A percentile compares a stretch with the other conserved stretches of the same genome.
These are phyloP conservation scores for silkworm (Bombyx mori) DNA, from an alignment of 1,140 invertebrate species.

Conservation along the genomic window DNA sequence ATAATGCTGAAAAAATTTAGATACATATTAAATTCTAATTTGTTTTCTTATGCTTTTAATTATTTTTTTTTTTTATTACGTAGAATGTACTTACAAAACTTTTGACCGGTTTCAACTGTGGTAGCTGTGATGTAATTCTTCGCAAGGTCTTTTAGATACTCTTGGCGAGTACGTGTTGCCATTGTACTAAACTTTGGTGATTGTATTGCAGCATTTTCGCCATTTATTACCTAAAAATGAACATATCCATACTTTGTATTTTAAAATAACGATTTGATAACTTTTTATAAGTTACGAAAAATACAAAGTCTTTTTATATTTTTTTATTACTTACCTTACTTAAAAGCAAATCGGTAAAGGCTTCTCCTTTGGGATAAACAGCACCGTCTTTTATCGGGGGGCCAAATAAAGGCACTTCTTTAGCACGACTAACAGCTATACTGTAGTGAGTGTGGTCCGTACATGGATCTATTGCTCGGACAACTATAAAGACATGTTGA, in stretches of 20 bases:
- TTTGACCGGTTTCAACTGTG: conserved; percentile 87
- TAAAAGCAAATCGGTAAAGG: conserved; percentile 93
- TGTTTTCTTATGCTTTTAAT: background rate
- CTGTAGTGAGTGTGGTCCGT: conserved; percentile 92
- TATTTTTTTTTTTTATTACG: background rate
- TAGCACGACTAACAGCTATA: conserved; percentile 93
- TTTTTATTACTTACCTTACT: conserved; percentile 81
- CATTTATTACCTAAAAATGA: conserved; percentile 82
- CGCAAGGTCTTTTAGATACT: conserved; percentile 94
- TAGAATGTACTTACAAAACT: conserved; percentile 82
- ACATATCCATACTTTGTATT: background rate
- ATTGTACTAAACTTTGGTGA: conserved; percentile 98
- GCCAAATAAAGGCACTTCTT: conserved; percentile 96
- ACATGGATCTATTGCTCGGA: conserved; percentile 91
- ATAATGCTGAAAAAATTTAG: conserved; percentile 50
- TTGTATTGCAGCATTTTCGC: conserved; percentile 95
- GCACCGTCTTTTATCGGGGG: conserved; percentile 90
- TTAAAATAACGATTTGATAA: too few species aligned
- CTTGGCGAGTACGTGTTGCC: conserved; percentile 95
- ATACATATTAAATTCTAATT: background rate
- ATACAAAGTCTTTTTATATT: background rate
- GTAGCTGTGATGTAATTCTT: conserved; percentile 88
- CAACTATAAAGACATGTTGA: conserved; percentile 98
- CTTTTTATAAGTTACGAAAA: background rate
- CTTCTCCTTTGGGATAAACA: conserved; percentile 88